Evolutionary conservation across 2,113 vertebrate genomes (phyloP), one percentile per base, ranked within the genome.

Genomic region (Nothoprocta pentlandii): DNA sequence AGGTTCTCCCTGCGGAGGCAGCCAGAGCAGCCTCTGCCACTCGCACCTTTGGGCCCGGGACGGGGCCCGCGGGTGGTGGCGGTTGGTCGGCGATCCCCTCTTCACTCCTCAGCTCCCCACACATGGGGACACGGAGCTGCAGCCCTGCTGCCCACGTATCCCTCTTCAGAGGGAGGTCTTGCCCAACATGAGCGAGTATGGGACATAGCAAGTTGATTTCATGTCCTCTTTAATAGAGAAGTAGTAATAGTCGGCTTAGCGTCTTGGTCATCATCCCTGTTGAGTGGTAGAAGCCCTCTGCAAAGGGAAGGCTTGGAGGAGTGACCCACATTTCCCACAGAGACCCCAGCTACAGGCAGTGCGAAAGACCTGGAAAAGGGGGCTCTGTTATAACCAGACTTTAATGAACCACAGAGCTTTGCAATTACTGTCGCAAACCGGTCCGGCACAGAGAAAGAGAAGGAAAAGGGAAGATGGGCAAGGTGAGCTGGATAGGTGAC

Each of bases 261-360:
- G 1, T 30, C 16, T 22, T 10, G 1, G 22, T 69, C 23, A 34
- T 51, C 26, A 14, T 56, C 21, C 11, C 26, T 76, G 41, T 36
- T 42, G 11, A 21, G 9, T 16, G 32, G n/a, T 36, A 80, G 67
- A 66, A 74, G n/a, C 49, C 15, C 54, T 89, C 47, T 76, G 54
- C 84, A 80, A 69, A 74, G 64, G 89, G 73, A 75, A 85, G 42
- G n/a, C 51, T 61, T n/a, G 63, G 49, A 36, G n/a, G 54, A 51
- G 8, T 67, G 80, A 81, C 34, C 56, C 42, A 51, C 36, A 3
- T 71, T 41, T 7, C 58, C 39, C 61, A 20, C 51, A 81, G 91
- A 81, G 74, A 79, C 46, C 3, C 84, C 47, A 92, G 46, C 69
- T 89, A 25, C 9, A 64, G 75, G 32, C 70, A 68, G 49, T 62